Base-by-base conservation (phyloP, 2,797 vertebrate species). In the Protosalanx chinensis region DNA sequence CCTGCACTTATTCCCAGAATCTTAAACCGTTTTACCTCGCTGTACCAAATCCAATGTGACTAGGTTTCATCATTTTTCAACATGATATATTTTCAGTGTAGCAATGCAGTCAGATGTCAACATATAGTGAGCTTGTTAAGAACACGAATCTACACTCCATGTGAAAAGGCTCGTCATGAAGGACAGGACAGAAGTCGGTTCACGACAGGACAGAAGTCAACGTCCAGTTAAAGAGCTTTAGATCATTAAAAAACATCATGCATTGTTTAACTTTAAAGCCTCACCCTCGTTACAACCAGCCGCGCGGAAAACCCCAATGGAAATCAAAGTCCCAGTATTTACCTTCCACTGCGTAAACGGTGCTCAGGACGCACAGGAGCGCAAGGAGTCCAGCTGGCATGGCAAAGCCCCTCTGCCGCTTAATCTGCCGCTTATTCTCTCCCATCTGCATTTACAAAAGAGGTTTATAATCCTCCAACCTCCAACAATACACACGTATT, bases 331-430 rank as follows among this genome's bases (percentile, higher is more conserved):
- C 33, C 20, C 35, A 56, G 56, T 13, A 70, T 69, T 72, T 90
- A 92, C 91, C 91, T 90, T 92, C 91, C 76, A 91, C 86, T 57
- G 91, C 87, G 72, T 76, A 73, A 82, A 87, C 90, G 2, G 82
- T 76, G 68, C 83, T 74, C 7, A 87, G 76, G 80, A 77, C 81
- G 73, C 78, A 81, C 18, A 91, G 79, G 12, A 91, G 73, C 70
- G 83, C 82, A 70, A 72, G 72, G 79, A 85, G 81, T 79, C 84
- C 76, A 82, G 80, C 72, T 83, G 66, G 75, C 78, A 66, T 68
- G 82, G 84, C 72, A 78, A 33, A 2, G 5, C 6, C 20, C 29
- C 61, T 51, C 80, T 74, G 73, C 76, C 74, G 76, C 33, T 84
- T 75, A 70, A 59, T 51, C 80, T 74, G 73, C 76, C 74, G 76